Conservation (phyloP, 2,113 vertebrate species). For the Poicephalus gulielmi region DNA sequence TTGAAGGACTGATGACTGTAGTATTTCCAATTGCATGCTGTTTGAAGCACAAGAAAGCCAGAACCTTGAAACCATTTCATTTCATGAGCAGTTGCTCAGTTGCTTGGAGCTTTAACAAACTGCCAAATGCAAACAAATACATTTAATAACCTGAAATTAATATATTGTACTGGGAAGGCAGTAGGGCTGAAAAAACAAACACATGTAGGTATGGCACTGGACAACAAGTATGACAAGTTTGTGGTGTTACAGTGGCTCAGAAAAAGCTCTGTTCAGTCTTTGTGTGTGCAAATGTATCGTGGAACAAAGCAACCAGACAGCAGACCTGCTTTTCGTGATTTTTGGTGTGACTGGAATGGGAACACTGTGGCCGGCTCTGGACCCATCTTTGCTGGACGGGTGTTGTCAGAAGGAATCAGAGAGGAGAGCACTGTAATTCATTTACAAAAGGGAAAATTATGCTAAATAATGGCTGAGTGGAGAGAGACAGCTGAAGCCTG, state of each 20-base stretch:
- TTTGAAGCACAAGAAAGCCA: conserved; percentile 25
- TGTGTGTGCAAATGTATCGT: background rate
- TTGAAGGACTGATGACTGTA: conserved; percentile 33
- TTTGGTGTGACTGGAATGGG: background rate
- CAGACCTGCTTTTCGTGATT: background rate
- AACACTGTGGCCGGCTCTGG: background rate
- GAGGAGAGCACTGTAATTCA: background rate
- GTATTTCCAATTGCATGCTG: conserved; percentile 1
- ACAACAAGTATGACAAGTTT: conserved; percentile 58
- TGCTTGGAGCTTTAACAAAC: conserved; percentile 57
- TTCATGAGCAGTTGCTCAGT: conserved; percentile 49
- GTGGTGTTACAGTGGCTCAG: conserved; percentile 19
- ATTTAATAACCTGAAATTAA: conserved; percentile 66
- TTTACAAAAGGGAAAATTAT: background rate
- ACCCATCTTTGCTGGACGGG: background rate
- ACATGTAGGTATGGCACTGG: background rate
- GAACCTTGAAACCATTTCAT: conserved; percentile 39
- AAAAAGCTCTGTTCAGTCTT: background rate
- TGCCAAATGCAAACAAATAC: conserved; percentile 55
- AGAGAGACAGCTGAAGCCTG: conserved; percentile 23
- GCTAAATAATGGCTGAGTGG: background rate
- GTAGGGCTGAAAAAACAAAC: conserved; percentile 36
- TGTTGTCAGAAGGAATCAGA: background rate
- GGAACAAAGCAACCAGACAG: background rate
- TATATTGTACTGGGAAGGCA: conserved; percentile 20